Conservation (phyloP, 2,888 invertebrate species). For the Apotomis capreana region DNA sequence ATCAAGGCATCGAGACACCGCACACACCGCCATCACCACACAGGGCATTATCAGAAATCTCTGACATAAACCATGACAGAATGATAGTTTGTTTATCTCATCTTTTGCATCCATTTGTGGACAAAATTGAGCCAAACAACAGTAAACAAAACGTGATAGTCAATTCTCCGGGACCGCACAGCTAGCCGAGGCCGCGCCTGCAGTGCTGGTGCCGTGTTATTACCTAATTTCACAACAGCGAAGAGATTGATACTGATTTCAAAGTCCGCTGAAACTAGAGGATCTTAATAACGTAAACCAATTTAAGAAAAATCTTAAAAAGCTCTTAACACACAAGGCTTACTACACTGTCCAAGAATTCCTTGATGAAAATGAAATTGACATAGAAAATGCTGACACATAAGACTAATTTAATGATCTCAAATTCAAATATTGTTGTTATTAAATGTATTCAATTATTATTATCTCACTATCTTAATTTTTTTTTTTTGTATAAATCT, state of each 20-base stretch:
- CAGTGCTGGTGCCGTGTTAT: slow-evolving; percentile 22
- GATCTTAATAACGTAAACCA: no score
- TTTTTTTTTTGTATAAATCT: no score
- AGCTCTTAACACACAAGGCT: no score
- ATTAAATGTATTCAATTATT: no score
- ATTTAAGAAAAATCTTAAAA: no score
- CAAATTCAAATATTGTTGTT: no score
- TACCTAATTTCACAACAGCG: slow-evolving; percentile 37
- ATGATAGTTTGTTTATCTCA: not conserved
- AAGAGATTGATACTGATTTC: slow-evolving; percentile 13
- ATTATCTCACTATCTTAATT: no score
- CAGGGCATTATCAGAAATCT: not conserved
- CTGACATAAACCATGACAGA: not conserved
- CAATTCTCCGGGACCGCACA: slow-evolving; percentile 11
- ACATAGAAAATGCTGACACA: no score
- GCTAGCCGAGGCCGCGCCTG: slow-evolving; percentile 24
- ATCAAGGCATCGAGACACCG: no score
- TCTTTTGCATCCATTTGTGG: not conserved
- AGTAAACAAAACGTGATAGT: slow-evolving; percentile 19
- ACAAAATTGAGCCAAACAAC: slow-evolving; percentile 4
- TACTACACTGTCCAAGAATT: no score
- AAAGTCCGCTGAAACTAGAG: not conserved
- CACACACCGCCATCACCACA: not conserved
- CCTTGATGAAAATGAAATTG: no score
- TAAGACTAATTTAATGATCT: no score